These are phyloP conservation scores for Bombus consobrinus DNA, from an alignment of 1,140 invertebrate genomes.

Conservation along the genomic window DNA sequence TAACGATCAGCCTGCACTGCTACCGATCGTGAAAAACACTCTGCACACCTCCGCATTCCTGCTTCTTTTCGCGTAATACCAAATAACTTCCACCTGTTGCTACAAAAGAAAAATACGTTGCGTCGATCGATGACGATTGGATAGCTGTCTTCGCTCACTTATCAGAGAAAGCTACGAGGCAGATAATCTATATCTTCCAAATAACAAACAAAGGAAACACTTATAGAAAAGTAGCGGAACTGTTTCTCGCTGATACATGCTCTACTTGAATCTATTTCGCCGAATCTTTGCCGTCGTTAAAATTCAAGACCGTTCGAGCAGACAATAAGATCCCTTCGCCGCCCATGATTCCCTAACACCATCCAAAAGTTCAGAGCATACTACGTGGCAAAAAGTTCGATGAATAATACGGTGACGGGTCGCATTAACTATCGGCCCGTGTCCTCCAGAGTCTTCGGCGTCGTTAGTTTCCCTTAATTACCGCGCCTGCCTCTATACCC, in stretches of 20 bases:
- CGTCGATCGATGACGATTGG: neutral
- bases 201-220: neutral
- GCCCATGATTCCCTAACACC: too few relatives aligned
- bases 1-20: conserved; percentile 23
- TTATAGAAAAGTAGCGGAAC: accelerated
- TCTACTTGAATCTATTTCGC: neutral
- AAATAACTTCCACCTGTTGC: conserved; percentile 65
- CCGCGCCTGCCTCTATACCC: neutral
- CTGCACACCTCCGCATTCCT: too few relatives aligned
- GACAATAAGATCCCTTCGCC: neutral
- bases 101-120: conserved; percentile 59
- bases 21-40: conserved; percentile 19
- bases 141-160: too few relatives aligned
- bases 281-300: neutral
- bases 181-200: too few relatives aligned
- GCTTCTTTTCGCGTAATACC: conserved; percentile 24
- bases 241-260: neutral
- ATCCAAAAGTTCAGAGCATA: neutral
- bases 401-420: conserved; percentile 10
- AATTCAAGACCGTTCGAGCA: neutral
- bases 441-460: conserved; percentile 10
- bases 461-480: conserved; percentile 52
- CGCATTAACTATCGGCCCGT: neutral
- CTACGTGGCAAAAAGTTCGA: conserved; percentile 5
- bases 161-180: neutral